Base-by-base conservation (phyloP, 1,140 invertebrate species). In the Lithobius niger region DNA sequence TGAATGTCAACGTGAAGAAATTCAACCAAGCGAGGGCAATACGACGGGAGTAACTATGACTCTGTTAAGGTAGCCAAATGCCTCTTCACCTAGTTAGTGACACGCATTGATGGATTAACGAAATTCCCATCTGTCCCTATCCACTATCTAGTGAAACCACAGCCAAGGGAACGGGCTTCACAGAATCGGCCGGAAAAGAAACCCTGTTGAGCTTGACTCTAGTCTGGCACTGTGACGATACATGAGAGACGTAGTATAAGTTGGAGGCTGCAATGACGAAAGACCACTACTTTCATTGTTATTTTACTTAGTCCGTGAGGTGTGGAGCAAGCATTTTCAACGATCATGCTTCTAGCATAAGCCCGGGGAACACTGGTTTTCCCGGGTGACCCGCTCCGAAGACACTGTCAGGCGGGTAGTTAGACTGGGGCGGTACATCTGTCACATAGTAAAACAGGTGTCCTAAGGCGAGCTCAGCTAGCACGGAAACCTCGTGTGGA, bases 381-480 rank as follows among this genome's bases (percentile, higher is more conserved):
- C 79, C 73, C 77, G n/a, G n/a, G n/a, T n/a, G n/a, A n/a, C n/a
- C n/a, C n/a, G n/a, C n/a, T n/a, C n/a, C n/a, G n/a, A n/a, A n/a
- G n/a, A 81, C 78, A 79, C 71, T 75, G 76, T 74, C 79, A 82
- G 80, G 76, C 71, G 75, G 79, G 80, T 78, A 84, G 81, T 84
- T 85, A 83, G 80, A 78, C 83, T 84, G 82, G 82, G 81, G 82
- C 80, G 79, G 82, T 80, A 86, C 81, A 84, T 79, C 74, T 77
- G 69, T 79, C 75, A 79, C 84, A 86, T 67, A 76, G 79, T 86
- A 85, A 86, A 81, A 82, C 80, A 85, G 83, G 79, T 85, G 82
- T 84, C 82, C 82, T 78, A 84, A 84, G 82, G 80, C 73, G 72
- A 80, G 81, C 82, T 85, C 82, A 83, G 77, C 73, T 79, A 82